A percentile compares a stretch with the other conserved stretches of the same genome.
phyloP scores from a whole-genome alignment of 2,113 vertebrate species.

The Platysteira castanea region DNA sequence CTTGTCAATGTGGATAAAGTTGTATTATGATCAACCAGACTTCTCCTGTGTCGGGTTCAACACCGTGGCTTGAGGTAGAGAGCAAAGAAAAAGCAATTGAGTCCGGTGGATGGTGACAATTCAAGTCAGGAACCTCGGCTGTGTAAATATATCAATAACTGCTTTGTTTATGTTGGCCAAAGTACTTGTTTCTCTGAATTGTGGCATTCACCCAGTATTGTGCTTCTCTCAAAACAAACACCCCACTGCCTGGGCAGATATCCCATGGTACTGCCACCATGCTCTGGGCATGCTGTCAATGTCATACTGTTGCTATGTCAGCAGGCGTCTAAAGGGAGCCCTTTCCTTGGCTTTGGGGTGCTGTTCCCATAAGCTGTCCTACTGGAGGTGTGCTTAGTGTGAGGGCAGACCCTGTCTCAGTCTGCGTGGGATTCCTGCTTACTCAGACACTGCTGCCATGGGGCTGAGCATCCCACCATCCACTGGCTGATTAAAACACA shows the following conservation, averaged over 20 bases:
- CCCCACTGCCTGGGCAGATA: slow-evolving; percentile 20
- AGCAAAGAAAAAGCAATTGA: neutral
- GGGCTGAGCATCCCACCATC: fast-evolving
- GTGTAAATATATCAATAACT: slow-evolving; percentile 42
- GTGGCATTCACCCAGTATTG: slow-evolving; percentile 31
- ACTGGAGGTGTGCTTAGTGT: neutral
- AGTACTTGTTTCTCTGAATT: slow-evolving; percentile 7
- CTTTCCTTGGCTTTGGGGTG: neutral
- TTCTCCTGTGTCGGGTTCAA: neutral
- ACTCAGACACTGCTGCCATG: neutral
- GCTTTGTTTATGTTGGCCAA: slow-evolving; percentile 39
- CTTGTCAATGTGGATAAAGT: neutral
- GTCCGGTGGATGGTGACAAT: neutral
- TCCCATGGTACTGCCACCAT: neutral
- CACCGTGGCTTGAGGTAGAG: neutral
- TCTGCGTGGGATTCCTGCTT: neutral
- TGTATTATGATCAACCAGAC: neutral
- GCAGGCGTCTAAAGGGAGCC: neutral
- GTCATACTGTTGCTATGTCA: neutral
- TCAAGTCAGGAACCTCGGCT: neutral
- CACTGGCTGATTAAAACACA: neutral
- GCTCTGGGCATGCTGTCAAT: neutral
- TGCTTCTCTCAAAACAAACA: slow-evolving; percentile 42
- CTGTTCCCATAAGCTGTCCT: neutral
- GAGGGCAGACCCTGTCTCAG: neutral